Conservation (phyloP, 2,797 vertebrate species). For the Sebastes variabilis region DNA sequence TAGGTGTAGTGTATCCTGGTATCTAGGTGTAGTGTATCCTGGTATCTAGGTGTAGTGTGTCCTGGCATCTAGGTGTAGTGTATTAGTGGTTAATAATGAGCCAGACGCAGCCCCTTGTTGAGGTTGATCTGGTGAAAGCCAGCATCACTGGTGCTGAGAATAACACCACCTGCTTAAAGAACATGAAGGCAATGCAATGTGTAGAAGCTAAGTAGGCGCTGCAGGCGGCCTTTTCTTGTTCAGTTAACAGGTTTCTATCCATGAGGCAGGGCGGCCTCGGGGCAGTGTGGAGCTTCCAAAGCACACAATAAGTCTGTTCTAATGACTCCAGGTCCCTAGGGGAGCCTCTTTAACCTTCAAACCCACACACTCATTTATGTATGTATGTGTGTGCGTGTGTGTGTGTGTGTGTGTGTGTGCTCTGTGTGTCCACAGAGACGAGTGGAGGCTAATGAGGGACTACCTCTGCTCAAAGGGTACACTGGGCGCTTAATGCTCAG, state of each 20-base stretch:
- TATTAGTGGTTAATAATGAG: not conserved
- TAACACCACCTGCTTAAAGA: not conserved
- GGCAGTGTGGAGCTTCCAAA: conserved; percentile 19
- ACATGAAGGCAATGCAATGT: not conserved
- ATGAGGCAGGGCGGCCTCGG: conserved; percentile 12
- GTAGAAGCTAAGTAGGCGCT: not conserved
- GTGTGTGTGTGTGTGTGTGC: conserved; percentile 33
- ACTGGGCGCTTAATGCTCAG: conserved; percentile 11
- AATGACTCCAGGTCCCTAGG: conserved; percentile 70
- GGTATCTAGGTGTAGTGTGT: too few relatives aligned
- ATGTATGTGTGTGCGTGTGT: conserved; percentile 27
- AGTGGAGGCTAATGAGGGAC: conserved; percentile 56
- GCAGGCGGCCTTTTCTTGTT: conserved; percentile 1
- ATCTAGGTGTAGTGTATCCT: too few relatives aligned
- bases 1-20: too few relatives aligned
- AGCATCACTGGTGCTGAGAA: not conserved
- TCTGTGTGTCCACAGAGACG: conserved; percentile 50
- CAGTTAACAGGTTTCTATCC: conserved; percentile 33
- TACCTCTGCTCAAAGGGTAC: conserved; percentile 37
- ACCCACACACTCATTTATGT: conserved; percentile 52
- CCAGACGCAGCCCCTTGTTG: not conserved
- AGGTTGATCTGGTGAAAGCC: not conserved
- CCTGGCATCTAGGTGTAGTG: too few relatives aligned
- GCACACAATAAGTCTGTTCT: conserved; percentile 51
- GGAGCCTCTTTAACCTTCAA: conserved; percentile 74